Base-by-base conservation (phyloP, 1,140 invertebrate genomes). In the Zaprionus africanus region DNA sequence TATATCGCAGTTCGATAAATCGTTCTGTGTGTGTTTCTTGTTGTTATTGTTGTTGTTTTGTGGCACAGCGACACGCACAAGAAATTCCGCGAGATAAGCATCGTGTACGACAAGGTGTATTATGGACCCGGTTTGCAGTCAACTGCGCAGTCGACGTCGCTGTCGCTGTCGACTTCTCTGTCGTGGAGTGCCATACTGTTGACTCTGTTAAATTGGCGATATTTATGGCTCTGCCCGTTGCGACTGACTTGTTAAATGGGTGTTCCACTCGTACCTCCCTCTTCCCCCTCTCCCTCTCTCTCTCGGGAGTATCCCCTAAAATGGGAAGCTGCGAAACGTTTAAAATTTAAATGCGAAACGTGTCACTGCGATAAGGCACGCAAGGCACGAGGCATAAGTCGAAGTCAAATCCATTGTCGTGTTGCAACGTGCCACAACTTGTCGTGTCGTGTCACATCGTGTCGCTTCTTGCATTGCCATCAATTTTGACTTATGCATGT, bases 21-120 rank as follows among this genome's bases (percentile, higher is more conserved):
- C 17, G 26, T n/a, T 2, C 26, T 62, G 19, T 46, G 46, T 79
- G 62, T 49, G 41, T 46, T 13, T 9, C 13, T 62, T 24, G 46
- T 46, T 79, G 65, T 49, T 69, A 77, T 90, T 83, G 79, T 67
- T 87, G 80, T 87, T 80, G 79, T 71, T 79, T 88, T 81, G 31
- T 88, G 85, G 81, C 84, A 88, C 84, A 71, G 70, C 85, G 74
- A 88, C 84, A 88, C 84, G 85, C 84, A 88, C 84, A 82, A 90
- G 81, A 88, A 88, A 88, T 88, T 88, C 84, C 84, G 81, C 91
- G 86, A 90, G 87, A 91, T 91, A 91, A 91, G 87, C 80, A 91
- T 91, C 87, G 87, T 91, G 87, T 91, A 91, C 87, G 87, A 91
- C 87, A 91, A 91, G 87, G 87, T 91, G 87, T 91, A 91, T 91